Evolutionary conservation across 1,140 invertebrate genomes (phyloP).

Genomic region (Trichomalopsis sarcophagae): DNA sequence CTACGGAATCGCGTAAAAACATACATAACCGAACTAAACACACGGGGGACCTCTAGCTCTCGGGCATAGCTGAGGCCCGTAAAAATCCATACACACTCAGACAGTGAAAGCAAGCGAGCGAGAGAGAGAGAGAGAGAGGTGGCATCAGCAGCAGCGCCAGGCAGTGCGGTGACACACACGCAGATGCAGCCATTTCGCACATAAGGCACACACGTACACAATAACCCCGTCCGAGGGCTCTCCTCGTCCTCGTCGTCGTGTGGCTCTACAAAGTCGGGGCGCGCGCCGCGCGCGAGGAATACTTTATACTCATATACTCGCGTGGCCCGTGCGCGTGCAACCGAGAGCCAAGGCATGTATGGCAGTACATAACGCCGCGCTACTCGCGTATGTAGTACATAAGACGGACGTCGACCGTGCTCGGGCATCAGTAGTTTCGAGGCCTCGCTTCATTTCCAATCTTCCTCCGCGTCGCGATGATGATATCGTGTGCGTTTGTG

Average conservation of each 20-base stretch:
- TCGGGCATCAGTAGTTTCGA: no score
- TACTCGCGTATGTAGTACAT: slow-evolving; percentile 9
- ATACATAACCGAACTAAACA: slow-evolving; percentile 62
- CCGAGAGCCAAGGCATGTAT: background rate
- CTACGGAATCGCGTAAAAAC: slow-evolving; percentile 56
- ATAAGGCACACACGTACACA: slow-evolving; percentile 1
- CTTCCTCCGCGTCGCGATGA: background rate
- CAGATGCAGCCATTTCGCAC: slow-evolving; percentile 18
- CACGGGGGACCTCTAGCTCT: slow-evolving; percentile 52
- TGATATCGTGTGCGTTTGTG: no score
- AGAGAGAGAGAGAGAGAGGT: slow-evolving; percentile 53
- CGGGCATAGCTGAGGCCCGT: slow-evolving; percentile 49
- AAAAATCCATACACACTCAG: slow-evolving; percentile 52
- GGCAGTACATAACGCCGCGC: slow-evolving; percentile 1
- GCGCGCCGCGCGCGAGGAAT: background rate
- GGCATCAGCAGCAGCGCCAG: no score
- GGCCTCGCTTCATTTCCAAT: no score
- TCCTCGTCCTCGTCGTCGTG: no score
- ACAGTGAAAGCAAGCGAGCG: slow-evolving; percentile 32
- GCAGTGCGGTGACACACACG: background rate
- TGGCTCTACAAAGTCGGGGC: background rate
- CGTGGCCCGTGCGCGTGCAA: background rate
- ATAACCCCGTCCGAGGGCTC: background rate
- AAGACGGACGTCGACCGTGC: background rate
- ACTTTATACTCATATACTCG: background rate